Percentiles rank a stretch among this genome's conserved stretches.
Conservation (phyloP, 2,797 vertebrate genomes). For the Crossoptilon crossoptilon region DNA sequence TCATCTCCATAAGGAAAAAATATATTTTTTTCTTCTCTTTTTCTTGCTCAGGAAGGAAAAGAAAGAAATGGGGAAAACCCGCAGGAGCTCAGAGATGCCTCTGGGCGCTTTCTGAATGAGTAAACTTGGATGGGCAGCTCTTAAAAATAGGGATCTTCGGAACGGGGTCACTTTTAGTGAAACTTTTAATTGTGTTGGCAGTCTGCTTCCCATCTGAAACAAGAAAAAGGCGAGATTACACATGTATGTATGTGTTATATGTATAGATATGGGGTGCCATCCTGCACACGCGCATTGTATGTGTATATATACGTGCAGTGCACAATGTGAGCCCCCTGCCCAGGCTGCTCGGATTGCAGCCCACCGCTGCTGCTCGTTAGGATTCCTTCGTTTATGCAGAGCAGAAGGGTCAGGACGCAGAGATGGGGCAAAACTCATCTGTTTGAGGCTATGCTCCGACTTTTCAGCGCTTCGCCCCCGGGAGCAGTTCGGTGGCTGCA, state of each 20-base stretch:
- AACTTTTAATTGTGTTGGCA: neutral
- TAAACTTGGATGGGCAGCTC: neutral
- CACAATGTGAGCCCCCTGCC: neutral
- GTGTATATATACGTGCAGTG: too few relatives aligned
- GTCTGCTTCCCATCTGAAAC: neutral
- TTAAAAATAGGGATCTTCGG: neutral
- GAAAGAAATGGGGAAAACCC: neutral
- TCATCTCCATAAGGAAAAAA: neutral
- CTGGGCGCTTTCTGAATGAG: neutral
- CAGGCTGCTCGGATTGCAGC: neutral
- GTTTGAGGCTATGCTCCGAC: neutral
- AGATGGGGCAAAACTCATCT: neutral
- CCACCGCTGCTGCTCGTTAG: neutral
- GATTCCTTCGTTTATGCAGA: neutral
- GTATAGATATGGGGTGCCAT: fast-evolving
- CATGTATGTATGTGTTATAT: fast-evolving
- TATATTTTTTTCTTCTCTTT: neutral
- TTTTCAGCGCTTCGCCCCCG: neutral
- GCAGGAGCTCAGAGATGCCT: neutral
- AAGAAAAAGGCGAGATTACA: neutral
- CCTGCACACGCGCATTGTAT: neutral
- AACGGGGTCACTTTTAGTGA: neutral
- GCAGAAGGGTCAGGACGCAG: neutral
- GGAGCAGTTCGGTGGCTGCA: neutral
- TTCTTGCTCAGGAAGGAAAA: too few relatives aligned